phyloP scores from a whole-genome alignment of 30 jellyfish, hydroid and myxozoan genomes.

The Cassiopea xamachana region DNA sequence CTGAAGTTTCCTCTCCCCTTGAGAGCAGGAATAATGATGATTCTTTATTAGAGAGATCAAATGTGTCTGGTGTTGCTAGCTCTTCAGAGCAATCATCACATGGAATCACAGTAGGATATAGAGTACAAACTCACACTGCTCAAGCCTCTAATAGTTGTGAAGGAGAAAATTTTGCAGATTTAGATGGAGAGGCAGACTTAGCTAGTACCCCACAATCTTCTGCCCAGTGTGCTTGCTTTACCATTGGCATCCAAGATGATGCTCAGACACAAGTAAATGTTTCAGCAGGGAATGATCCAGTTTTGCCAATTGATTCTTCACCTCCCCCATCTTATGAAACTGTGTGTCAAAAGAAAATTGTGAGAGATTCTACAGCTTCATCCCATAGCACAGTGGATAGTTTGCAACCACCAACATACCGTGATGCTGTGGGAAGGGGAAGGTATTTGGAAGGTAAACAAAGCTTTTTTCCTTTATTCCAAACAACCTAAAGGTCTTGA shows the following conservation, averaged over 20 bases:
- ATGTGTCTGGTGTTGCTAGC: neutral
- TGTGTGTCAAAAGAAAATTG: conserved; percentile 19
- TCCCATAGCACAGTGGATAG: conserved; percentile 28
- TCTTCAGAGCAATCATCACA: neutral
- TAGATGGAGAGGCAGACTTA: neutral
- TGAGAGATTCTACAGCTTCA: neutral
- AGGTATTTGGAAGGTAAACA: conserved; percentile 44
- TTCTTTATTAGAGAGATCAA: neutral
- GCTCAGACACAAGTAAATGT: neutral
- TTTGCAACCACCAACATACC: conserved; percentile 71
- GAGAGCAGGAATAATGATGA: neutral
- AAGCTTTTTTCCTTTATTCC: neutral
- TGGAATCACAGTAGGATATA: neutral
- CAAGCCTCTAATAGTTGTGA: neutral
- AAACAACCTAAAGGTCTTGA: no score
- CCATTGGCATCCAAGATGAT: conserved; percentile 10
- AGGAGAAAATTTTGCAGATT: neutral
- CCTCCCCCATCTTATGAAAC: conserved; percentile 90
- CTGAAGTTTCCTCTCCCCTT: neutral
- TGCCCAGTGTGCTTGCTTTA: neutral
- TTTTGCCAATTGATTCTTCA: neutral
- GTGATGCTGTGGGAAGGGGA: conserved; percentile 62
- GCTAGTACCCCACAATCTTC: neutral
- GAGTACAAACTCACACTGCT: neutral
- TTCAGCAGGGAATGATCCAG: neutral